Evolutionary conservation across 2,888 invertebrate genomes (phyloP).

Genomic region (Eristalis pertinax): DNA sequence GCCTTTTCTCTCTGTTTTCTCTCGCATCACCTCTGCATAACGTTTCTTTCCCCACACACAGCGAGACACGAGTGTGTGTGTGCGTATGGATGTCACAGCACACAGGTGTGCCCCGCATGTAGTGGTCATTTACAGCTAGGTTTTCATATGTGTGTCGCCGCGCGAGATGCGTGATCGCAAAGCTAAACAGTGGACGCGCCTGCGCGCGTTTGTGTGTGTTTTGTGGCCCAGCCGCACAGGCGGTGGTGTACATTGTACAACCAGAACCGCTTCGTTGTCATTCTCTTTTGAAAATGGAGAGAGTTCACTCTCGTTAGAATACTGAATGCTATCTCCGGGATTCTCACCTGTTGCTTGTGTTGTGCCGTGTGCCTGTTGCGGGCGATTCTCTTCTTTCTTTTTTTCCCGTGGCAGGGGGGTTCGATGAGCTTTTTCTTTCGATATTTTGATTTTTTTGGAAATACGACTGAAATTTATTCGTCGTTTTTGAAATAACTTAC

Average conservation of each 20-base stretch:
- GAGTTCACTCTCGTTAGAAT: conserved; percentile 77
- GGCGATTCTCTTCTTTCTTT: conserved; percentile 58
- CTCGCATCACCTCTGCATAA: conserved; percentile 56
- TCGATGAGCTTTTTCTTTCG: conserved; percentile 25
- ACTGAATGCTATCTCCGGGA: conserved; percentile 15
- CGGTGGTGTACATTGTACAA: conserved; percentile 56
- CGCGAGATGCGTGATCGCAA: conserved; percentile 63
- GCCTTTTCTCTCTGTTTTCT: not conserved
- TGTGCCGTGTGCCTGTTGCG: not conserved
- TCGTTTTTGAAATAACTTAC: conserved; percentile 40
- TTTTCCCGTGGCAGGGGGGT: not conserved
- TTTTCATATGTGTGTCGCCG: conserved; percentile 50
- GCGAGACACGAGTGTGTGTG: not conserved
- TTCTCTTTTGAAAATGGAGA: conserved; percentile 50
- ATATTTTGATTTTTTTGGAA: conserved; percentile 61
- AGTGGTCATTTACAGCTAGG: conserved; percentile 72
- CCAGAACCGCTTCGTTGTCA: conserved; percentile 63
- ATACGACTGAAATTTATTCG: too few species aligned
- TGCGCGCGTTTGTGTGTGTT: conserved; percentile 8
- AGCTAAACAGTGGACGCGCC: conserved; percentile 36
- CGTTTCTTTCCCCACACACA: conserved; percentile 47
- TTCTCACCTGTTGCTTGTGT: conserved; percentile 34
- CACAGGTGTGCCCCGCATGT: conserved; percentile 52
- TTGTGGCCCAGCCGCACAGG: too few species aligned
- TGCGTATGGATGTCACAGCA: not conserved